Evolutionary conservation across 1,140 invertebrate species (phyloP).

Genomic region (Antheraea pernyi): DNA sequence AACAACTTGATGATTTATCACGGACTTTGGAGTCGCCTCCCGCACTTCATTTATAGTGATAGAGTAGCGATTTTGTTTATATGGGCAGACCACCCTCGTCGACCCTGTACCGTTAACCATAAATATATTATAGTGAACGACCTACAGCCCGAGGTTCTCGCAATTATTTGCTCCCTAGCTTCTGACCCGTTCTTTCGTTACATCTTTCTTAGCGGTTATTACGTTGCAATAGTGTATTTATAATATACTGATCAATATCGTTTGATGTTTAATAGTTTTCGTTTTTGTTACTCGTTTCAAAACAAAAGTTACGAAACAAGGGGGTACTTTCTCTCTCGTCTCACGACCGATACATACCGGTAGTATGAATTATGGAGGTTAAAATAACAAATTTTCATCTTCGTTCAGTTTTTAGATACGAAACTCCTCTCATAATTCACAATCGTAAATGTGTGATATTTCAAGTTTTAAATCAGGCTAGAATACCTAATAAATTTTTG

Average conservation of each 20-base stretch:
- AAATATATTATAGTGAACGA: constrained; percentile 2
- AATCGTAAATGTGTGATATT: constrained; percentile 22
- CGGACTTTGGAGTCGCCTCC: background rate
- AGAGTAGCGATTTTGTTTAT: background rate
- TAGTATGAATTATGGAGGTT: constrained; percentile 69
- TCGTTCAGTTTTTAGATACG: constrained; percentile 34
- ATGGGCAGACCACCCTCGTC: constrained; percentile 14
- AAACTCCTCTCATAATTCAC: constrained; percentile 34
- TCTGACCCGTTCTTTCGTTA: background rate
- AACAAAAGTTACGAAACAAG: constrained; percentile 56
- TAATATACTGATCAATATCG: constrained; percentile 2
- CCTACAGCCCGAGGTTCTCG: background rate
- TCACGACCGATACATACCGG: constrained; percentile 50
- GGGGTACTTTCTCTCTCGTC: constrained; percentile 66
- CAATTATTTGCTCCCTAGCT: background rate
- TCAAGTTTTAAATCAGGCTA: constrained; percentile 23
- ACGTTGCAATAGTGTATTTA: constrained; percentile 4
- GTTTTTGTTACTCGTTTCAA: constrained; percentile 49
- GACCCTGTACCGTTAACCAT: constrained; percentile 2
- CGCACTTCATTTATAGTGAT: constrained; percentile 10
- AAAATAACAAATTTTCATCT: constrained; percentile 66
- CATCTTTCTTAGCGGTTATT: background rate
- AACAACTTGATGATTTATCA: constrained; percentile 12
- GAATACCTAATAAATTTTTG: constrained; percentile 19
- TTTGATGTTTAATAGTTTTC: constrained; percentile 32